Conservation (phyloP, 2,888 invertebrate species). For the Agonopterix arenella region DNA sequence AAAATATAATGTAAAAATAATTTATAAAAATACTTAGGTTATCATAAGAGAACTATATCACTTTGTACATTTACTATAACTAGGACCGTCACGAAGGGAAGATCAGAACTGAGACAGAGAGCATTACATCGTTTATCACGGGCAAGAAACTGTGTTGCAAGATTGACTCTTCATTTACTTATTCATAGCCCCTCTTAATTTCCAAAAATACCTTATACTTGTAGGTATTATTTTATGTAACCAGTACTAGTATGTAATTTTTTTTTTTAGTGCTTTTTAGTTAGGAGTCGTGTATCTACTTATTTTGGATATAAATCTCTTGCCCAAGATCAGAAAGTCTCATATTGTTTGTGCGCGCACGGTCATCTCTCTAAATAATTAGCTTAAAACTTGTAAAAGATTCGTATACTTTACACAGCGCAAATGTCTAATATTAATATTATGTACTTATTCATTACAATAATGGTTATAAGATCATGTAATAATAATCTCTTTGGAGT, state of each 20-base stretch:
- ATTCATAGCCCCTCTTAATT: no score
- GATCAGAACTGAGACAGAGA: constrained; percentile 40
- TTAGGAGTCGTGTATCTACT: no score
- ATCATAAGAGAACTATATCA: constrained; percentile 76
- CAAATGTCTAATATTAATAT: constrained; percentile 45
- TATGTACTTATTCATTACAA: constrained; percentile 44
- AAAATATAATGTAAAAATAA: constrained; percentile 73
- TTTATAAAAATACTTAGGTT: constrained; percentile 74
- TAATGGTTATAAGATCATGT: constrained; percentile 38
- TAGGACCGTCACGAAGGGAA: constrained; percentile 55
- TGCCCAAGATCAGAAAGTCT: constrained; percentile 22
- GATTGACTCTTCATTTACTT: no score
- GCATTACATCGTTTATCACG: neutral
- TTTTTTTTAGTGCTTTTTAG: no score
- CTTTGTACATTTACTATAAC: constrained; percentile 71
- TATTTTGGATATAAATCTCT: neutral
- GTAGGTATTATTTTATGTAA: no score
- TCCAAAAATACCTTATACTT: no score
- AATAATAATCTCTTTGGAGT: constrained; percentile 67
- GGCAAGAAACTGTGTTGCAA: no score
- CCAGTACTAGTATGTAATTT: no score
- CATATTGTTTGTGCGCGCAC: constrained; percentile 35
- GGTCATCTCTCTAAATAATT: constrained; percentile 25
- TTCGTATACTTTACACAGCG: constrained; percentile 72
- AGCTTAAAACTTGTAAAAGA: constrained; percentile 44